These are phyloP conservation scores for Oryctolagus cuniculus DNA, from an alignment of 2,113 vertebrate genomes.

Conservation along the genomic window DNA sequence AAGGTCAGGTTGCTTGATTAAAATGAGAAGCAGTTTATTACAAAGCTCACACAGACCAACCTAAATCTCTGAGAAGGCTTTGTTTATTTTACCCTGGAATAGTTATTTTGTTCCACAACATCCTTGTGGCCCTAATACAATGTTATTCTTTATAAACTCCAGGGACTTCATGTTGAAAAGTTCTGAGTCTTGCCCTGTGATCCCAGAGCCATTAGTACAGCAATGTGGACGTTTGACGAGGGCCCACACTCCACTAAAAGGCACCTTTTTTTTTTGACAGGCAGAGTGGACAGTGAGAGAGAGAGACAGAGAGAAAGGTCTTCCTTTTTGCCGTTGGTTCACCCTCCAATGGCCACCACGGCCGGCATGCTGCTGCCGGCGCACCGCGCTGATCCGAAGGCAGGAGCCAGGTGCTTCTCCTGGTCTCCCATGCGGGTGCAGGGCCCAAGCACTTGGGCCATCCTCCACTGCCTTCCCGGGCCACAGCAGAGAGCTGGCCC, in stretches of 20 bases:
- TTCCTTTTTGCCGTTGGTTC: too few species aligned
- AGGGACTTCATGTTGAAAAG: background rate
- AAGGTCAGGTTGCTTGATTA: background rate
- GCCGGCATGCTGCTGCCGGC: too few species aligned
- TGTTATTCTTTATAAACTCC: background rate
- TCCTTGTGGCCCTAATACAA: background rate
- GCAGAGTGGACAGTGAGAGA: too few species aligned
- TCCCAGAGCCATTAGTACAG: background rate
- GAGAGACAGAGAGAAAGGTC: too few species aligned
- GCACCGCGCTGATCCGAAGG: too few species aligned
- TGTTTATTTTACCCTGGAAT: background rate
- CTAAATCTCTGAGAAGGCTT: background rate
- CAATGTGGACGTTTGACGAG: background rate
- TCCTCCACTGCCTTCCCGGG: too few species aligned
- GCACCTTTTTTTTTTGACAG: too few species aligned
- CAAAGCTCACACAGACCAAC: background rate
- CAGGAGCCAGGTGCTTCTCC: too few species aligned
- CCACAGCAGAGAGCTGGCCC: too few species aligned
- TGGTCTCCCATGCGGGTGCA: too few species aligned
- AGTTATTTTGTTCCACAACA: background rate
- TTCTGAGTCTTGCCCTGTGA: background rate
- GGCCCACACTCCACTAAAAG: background rate
- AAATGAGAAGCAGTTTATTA: background rate
- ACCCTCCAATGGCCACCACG: too few species aligned
- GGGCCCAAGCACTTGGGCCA: too few species aligned